phyloP scores from a whole-genome alignment of 2,797 vertebrate species.

The Miichthys miiuy region DNA sequence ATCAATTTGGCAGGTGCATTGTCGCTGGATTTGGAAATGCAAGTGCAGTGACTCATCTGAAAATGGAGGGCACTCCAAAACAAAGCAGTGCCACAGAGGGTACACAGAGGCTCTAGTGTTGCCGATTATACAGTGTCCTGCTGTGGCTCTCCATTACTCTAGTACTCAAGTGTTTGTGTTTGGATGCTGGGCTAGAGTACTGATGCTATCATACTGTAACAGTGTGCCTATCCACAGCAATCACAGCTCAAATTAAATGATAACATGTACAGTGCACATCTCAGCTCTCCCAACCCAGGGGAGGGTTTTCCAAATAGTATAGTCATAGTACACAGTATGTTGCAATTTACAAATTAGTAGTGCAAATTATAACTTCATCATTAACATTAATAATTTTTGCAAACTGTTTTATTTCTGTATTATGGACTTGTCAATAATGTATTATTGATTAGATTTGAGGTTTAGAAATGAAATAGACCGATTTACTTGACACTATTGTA shows the following conservation, averaged over 20 bases:
- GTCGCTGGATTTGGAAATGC: constrained; percentile 53
- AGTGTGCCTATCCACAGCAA: constrained; percentile 39
- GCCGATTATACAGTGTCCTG: constrained; percentile 70
- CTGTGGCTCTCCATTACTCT: constrained; percentile 70
- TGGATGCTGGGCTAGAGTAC: constrained; percentile 59
- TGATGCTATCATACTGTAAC: constrained; percentile 57
- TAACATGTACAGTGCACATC: neutral
- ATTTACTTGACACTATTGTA: neutral
- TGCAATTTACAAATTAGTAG: neutral
- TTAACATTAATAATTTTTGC: neutral
- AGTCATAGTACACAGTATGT: neutral
- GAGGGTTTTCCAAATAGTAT: neutral
- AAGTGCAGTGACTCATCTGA: constrained; percentile 69
- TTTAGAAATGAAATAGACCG: neutral
- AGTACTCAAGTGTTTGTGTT: constrained; percentile 75
- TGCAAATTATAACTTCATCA: neutral
- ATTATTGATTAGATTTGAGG: neutral
- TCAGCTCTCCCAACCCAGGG: neutral
- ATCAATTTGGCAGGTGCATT: constrained; percentile 63
- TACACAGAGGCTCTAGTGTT: constrained; percentile 67
- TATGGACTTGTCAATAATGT: neutral
- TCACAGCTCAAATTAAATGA: constrained; percentile 28
- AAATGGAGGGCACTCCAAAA: constrained; percentile 75
- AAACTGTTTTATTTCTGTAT: neutral
- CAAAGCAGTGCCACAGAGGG: constrained; percentile 72